A percentile compares a stretch with the other conserved stretches of the same genome.
phyloP scores from a whole-genome alignment of 2,113 vertebrate species.

The Elaphurus davidianus region DNA sequence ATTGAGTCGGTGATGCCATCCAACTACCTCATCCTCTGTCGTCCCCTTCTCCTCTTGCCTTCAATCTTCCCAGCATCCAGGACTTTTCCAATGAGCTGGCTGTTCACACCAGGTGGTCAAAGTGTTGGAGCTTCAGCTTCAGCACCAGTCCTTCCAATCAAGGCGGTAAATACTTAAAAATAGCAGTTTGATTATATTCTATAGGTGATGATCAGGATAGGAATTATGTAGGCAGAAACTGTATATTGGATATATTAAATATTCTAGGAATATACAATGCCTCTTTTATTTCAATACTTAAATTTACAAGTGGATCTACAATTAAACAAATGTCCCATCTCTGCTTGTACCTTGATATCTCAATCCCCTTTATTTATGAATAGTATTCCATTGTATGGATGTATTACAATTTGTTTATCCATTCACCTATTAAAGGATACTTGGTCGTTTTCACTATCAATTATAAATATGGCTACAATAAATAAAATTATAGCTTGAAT shows the following conservation, averaged over 20 bases:
- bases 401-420: neutral
- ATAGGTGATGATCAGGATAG: neutral
- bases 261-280: neutral
- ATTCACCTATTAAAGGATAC: neutral
- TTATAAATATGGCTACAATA: neutral
- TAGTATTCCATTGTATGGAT: neutral
- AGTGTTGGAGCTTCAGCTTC: neutral
- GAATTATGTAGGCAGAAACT: neutral
- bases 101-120: neutral
- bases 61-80: neutral
- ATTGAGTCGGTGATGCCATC: accelerated
- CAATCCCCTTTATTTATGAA: neutral
- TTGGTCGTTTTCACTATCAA: neutral
- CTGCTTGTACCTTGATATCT: neutral
- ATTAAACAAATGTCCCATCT: neutral
- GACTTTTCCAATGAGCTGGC: neutral
- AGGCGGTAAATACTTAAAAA: neutral
- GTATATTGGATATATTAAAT: neutral
- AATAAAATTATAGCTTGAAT: neutral
- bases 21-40: neutral
- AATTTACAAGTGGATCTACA: neutral
- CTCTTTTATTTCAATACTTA: neutral
- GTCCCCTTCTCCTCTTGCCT: accelerated
- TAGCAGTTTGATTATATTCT: neutral
- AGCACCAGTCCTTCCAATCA: neutral